Base-by-base conservation (phyloP, 2,888 invertebrate genomes). In the Antheraea assamensis region DNA sequence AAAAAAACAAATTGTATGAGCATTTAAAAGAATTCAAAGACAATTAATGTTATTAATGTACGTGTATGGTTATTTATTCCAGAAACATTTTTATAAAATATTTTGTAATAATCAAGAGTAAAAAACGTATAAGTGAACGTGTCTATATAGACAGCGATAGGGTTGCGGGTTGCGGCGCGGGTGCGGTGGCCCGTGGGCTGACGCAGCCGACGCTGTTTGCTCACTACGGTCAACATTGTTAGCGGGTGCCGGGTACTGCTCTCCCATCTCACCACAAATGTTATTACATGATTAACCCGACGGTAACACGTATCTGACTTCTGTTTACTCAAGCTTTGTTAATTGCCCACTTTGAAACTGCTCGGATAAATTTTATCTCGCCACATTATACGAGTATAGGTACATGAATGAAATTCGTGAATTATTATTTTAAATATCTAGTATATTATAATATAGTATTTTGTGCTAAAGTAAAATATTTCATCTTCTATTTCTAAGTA, bases 191-290 rank as follows among this genome's bases (percentile, higher is more conserved):
- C 86, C 88, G 90, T 85, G 85, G 82, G 90, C 92, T 92, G 93
- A 92, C 91, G 88, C 87, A 86, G 90, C 89, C 88, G 81, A 81
- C 85, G 83, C 84, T 93, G 93, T 93, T 93, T 93, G 91, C 87
- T 79, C 84, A 76, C 83, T 86, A 86, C 87, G 90, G 93, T 94
- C 94, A 94, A 94, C 94, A 94, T 94, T 93, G 94, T 94, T 94
- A 94, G 92, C 85, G 81, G 71, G 74, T 58, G 61, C 70, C 61
- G 55, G 70, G 58, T 72, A 47, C 66, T 72, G 52, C 74, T 76
- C 75, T 77, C 80, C 77, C 73, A 72, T 75, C 75, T 70, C 76
- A 70, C 76, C 76, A 73, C 88, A 89, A 92, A 92, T 90, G 91
- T 90, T 91, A 92, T 93, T 91, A 92, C 88, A 90, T 91, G 91